Evolutionary conservation across 2,113 vertebrate species (phyloP), one percentile per base, ranked within the genome.

Genomic region (Rhizomys pruinosus): DNA sequence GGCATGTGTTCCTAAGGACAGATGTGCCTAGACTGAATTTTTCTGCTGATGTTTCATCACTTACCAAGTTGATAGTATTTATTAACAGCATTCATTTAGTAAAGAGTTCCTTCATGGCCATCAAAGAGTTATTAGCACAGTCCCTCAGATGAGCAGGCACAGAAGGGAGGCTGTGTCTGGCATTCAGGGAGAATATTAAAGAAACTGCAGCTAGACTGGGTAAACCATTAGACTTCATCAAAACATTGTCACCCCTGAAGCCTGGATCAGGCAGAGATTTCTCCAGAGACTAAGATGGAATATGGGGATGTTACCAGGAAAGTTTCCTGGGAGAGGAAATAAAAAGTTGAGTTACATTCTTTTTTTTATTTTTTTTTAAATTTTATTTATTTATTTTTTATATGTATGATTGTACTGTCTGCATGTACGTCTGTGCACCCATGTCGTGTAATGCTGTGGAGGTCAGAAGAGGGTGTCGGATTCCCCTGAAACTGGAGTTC

Each of bases 31-130:
- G 63, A 39, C 32, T 76, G 72, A 55, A 87, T 77, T 87, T 52
- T 89, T 95, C 61, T 94, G 42, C 87, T 93, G 89, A 52, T 34
- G 90, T 95, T 87, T 92, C 52, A 69, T 25, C 11, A 32, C 42
- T 94, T 87, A 37, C 5, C 68, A 85, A 78, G 85, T 55, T 82
- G 91, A 95, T 85, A 55, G 32, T 52, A 63, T 87, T 52, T 64
- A 11, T 95, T 92, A 92, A 63, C 37, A 42, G 19, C 25, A 66
- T 85, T 78, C 15, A 44, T 89, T 95, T 93, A 55, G 66, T 84
- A 71, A 89, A 81, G 73, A 57, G 66, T 32, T 68, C 27, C n/a
- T 39, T 22, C 17, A 39, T 37, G 71, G 5, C 23, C 37, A 17
- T 32, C 44, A 47, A 32, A 91, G 55, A 88, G 11, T 17, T 78